Evolutionary conservation across 2,113 vertebrate genomes (phyloP).

Genomic region (Tonatia bakeri): DNA sequence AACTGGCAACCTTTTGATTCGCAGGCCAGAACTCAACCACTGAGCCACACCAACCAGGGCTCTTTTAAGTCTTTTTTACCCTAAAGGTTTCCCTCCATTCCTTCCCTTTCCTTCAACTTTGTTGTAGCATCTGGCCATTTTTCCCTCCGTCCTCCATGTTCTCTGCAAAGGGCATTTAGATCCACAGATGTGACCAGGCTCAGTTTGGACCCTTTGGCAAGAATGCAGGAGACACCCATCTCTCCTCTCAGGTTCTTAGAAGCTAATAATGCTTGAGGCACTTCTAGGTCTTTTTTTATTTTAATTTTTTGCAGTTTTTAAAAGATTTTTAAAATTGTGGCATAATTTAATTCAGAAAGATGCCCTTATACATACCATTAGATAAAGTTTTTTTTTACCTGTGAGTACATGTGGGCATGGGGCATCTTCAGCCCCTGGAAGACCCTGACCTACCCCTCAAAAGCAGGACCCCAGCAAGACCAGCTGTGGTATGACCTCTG

Average conservation of each 20-base stretch:
- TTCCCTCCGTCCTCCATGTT: neutral
- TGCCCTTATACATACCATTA: neutral
- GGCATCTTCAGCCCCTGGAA: neutral
- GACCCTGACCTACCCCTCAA: neutral
- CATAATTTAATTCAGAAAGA: neutral
- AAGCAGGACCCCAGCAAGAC: neutral
- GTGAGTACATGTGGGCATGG: neutral
- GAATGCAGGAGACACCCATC: neutral
- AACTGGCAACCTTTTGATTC: too few relatives aligned
- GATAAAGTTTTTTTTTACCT: neutral
- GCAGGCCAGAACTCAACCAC: too few relatives aligned
- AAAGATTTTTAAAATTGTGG: neutral
- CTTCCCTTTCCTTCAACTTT: neutral
- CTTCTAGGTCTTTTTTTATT: neutral
- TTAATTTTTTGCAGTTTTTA: conserved; percentile 2
- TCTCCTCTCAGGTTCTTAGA: neutral
- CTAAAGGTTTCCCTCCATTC: neutral
- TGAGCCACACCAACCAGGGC: too few relatives aligned
- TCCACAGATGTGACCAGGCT: neutral
- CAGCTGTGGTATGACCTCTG: neutral
- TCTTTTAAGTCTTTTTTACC: neutral
- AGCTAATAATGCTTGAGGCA: neutral
- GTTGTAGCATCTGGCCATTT: neutral
- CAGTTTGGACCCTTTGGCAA: neutral
- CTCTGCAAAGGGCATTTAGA: neutral